Evolutionary conservation across 2,797 vertebrate genomes (phyloP).

Genomic region (Zonotrichia albicollis): DNA sequence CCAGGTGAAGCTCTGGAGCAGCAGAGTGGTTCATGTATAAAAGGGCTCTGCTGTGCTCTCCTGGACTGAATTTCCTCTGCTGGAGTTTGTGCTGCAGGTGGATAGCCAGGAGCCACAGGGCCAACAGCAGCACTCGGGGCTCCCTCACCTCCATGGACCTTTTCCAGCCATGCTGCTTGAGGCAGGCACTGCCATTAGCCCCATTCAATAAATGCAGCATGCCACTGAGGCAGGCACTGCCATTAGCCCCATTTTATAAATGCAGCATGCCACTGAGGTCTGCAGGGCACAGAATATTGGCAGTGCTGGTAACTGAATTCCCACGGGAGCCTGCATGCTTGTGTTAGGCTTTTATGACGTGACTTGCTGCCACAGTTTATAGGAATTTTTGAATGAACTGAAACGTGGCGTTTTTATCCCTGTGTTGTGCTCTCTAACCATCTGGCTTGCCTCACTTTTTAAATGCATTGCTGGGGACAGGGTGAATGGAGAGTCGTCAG

Average conservation of each 20-base stretch:
- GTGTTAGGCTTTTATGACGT: not conserved
- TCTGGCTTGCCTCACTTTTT: slow-evolving; percentile 27
- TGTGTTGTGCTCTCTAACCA: not conserved
- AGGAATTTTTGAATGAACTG: slow-evolving; percentile 35
- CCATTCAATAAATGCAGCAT: too few relatives aligned
- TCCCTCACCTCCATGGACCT: not conserved
- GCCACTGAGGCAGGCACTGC: not conserved
- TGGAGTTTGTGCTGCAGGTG: not conserved
- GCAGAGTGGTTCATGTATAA: not conserved
- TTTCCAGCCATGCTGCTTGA: not conserved
- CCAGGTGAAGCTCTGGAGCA: slow-evolving; percentile 47
- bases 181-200: too few relatives aligned
- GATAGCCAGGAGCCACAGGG: not conserved
- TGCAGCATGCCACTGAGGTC: not conserved
- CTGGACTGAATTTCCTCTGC: not conserved
- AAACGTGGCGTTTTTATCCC: slow-evolving; percentile 22
- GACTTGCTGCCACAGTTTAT: slow-evolving; percentile 11
- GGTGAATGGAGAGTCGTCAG: not conserved
- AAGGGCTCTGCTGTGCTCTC: slow-evolving; percentile 53
- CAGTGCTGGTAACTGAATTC: slow-evolving; percentile 18
- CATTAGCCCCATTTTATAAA: too few relatives aligned
- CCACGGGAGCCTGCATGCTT: not conserved
- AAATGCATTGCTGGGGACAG: not conserved
- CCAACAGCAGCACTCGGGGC: not conserved
- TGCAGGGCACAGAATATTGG: not conserved